Evolutionary conservation across 2,113 vertebrate species (phyloP).

Genomic region (Datnioides undecimradiatus): DNA sequence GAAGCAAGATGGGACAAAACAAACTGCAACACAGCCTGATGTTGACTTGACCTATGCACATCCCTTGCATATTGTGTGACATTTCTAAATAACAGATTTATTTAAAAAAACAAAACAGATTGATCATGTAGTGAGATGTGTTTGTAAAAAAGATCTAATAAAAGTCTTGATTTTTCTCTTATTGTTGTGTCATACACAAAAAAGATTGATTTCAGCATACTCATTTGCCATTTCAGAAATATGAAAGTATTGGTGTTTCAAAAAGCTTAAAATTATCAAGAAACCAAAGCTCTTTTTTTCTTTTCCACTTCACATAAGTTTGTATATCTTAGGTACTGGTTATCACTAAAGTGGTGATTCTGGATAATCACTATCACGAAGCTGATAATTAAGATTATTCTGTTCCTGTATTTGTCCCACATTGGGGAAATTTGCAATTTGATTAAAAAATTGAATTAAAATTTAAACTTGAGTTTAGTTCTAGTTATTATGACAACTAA

Average conservation of each 20-base stretch:
- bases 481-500: too few species aligned
- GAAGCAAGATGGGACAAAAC: slow-evolving; percentile 20
- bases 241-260: slow-evolving; percentile 94
- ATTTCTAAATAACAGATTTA: slow-evolving; percentile 94
- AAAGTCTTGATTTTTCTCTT: slow-evolving; percentile 90
- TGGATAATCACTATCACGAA: neutral
- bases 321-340: too few species aligned
- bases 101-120: slow-evolving; percentile 84
- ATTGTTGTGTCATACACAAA: slow-evolving; percentile 89
- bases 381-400: too few species aligned
- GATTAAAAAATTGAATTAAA: too few species aligned
- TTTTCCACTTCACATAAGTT: slow-evolving; percentile 8
- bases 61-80: slow-evolving; percentile 94
- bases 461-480: too few species aligned
- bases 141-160: slow-evolving; percentile 87
- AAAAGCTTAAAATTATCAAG: slow-evolving; percentile 89
- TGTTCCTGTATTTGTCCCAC: too few species aligned
- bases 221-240: slow-evolving; percentile 91
- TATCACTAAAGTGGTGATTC: neutral
- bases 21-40: slow-evolving; percentile 73
- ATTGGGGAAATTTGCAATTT: too few species aligned
- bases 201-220: slow-evolving; percentile 47
- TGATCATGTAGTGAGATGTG: slow-evolving; percentile 95
- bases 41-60: slow-evolving; percentile 95
- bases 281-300: slow-evolving; percentile 81